Conservation (phyloP, 1,140 invertebrate species). For the Drosophila quadrilineata region DNA sequence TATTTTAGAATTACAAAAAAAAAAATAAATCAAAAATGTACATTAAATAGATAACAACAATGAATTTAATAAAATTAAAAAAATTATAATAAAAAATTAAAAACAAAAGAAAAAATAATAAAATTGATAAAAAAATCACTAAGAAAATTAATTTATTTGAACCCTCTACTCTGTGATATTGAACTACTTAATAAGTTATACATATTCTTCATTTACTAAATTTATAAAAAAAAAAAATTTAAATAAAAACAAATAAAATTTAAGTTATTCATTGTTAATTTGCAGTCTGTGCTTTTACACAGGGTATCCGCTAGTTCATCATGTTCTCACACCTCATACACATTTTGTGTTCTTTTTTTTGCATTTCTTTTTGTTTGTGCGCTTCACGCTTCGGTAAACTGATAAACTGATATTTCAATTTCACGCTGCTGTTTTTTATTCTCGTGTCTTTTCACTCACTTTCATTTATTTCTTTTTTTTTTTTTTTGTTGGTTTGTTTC, state of each 20-base stretch:
- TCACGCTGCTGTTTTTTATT: conserved; percentile 58
- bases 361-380: conserved; percentile 25
- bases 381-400: conserved; percentile 54
- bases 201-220: too few relatives aligned
- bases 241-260: background rate
- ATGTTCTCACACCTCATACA: background rate
- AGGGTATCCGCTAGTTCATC: background rate
- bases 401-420: conserved; percentile 79
- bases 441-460: background rate
- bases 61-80: too few relatives aligned
- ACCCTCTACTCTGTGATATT: too few relatives aligned
- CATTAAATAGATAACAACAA: too few relatives aligned
- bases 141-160: too few relatives aligned
- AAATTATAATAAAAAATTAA: too few relatives aligned
- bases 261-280: background rate
- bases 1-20: background rate
- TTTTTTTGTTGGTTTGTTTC: conserved; percentile 4
- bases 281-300: too few relatives aligned
- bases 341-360: conserved; percentile 16
- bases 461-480: conserved; percentile 20
- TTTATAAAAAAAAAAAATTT: too few relatives aligned
- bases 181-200: too few relatives aligned
- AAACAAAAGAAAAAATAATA: too few relatives aligned
- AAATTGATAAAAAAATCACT: too few relatives aligned
- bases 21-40: too few relatives aligned